Conservation (phyloP, 2,797 vertebrate genomes). For the Enteromius viviparus region DNA sequence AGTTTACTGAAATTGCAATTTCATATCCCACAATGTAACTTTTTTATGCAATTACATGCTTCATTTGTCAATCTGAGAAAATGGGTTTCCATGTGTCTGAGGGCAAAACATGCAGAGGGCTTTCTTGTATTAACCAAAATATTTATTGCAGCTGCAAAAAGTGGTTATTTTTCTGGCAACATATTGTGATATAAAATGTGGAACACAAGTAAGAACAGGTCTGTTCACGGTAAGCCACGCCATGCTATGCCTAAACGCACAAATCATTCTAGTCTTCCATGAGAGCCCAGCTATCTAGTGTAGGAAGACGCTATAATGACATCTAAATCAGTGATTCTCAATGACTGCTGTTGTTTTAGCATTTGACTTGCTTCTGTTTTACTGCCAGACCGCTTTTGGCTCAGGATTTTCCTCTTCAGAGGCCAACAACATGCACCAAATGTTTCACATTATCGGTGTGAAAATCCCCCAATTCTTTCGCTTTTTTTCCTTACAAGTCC, state of each 20-base stretch:
- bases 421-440: constrained; percentile 96
- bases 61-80: background rate
- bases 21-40: background rate
- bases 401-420: constrained; percentile 83
- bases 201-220: constrained; percentile 45
- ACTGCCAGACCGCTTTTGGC: constrained; percentile 84
- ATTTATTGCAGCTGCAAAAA: constrained; percentile 56
- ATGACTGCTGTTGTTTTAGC: constrained; percentile 81
- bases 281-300: constrained; percentile 57
- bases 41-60: background rate
- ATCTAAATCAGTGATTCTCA: constrained; percentile 84
- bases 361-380: constrained; percentile 87
- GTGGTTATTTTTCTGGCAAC: constrained; percentile 60
- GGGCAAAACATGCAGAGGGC: constrained; percentile 5
- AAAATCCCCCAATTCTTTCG: constrained; percentile 97
- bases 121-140: constrained; percentile 47
- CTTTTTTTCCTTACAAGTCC: constrained; percentile 97
- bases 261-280: constrained; percentile 52
- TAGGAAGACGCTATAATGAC: constrained; percentile 69
- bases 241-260: constrained; percentile 63
- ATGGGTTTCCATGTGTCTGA: background rate
- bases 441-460: constrained; percentile 99
- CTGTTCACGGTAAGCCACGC: constrained; percentile 62
- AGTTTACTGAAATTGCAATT: constrained; percentile 4
- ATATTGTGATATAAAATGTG: constrained; percentile 48